Conservation (phyloP, 1,140 invertebrate species). For the Grapholita molesta region DNA sequence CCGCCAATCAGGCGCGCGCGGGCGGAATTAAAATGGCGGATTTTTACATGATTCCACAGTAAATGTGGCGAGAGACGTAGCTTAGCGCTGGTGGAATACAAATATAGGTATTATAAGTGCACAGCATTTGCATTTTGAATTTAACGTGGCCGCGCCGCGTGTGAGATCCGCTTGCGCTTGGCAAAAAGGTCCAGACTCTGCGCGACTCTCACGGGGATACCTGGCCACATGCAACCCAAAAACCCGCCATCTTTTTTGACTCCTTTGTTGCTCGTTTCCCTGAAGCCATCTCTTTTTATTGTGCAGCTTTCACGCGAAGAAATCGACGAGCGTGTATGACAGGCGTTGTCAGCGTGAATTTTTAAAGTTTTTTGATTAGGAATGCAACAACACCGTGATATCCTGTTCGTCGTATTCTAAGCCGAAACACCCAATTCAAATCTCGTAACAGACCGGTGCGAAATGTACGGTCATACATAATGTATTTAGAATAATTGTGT, state of each 20-base stretch:
- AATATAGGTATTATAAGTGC: conserved; percentile 69
- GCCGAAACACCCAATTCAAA: not conserved
- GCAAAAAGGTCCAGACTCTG: not conserved
- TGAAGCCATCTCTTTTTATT: not conserved
- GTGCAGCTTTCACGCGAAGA: not conserved
- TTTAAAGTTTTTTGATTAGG: not conserved
- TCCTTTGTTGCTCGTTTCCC: not conserved
- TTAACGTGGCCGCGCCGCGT: conserved; percentile 46
- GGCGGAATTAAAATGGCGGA: conserved; percentile 63
- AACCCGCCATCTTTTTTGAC: not conserved
- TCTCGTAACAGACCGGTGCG: not conserved
- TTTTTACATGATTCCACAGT: conserved; percentile 75
- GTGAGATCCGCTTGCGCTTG: not conserved
- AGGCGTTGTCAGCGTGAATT: not conserved
- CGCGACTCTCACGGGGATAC: conserved; percentile 11
- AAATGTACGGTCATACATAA: conserved; percentile 22
- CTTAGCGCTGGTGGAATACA: conserved; percentile 59
- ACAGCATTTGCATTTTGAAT: conserved; percentile 75
- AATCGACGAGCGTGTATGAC: not conserved
- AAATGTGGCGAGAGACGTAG: conserved; percentile 64
- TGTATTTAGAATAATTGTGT: conserved; percentile 27
- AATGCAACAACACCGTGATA: not conserved
- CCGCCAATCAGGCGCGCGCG: conserved; percentile 62
- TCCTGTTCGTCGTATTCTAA: not conserved
- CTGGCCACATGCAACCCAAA: conserved; percentile 9